phyloP scores from a whole-genome alignment of 2,113 vertebrate species.

The Stegostoma tigrinum region DNA sequence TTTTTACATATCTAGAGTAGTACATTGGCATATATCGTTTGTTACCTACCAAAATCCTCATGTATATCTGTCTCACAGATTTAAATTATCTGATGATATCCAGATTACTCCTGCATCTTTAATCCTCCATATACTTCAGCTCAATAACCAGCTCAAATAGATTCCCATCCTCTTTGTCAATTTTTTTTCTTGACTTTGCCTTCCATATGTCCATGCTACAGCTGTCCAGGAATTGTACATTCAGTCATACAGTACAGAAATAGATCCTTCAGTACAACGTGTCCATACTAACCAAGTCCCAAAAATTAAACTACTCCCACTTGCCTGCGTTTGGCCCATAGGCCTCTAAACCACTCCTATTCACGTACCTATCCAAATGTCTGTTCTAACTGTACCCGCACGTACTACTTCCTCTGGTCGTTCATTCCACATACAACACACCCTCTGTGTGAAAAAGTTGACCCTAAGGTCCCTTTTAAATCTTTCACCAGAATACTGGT shows the following conservation, averaged over 20 bases:
- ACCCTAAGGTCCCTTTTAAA: too few relatives aligned
- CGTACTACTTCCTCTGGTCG: too few relatives aligned
- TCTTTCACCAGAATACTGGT: too few relatives aligned
- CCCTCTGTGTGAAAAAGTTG: too few relatives aligned
- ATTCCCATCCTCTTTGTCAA: neutral
- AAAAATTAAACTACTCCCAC: too few relatives aligned
- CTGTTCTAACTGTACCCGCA: too few relatives aligned
- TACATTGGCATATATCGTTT: neutral
- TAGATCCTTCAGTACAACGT: too few relatives aligned
- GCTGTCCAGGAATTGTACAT: neutral
- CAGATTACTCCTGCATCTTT: neutral
- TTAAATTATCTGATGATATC: neutral
- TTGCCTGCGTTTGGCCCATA: too few relatives aligned
- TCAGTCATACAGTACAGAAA: neutral
- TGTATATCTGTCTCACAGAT: neutral
- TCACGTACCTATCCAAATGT: too few relatives aligned
- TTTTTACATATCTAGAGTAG: neutral
- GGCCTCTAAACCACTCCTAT: too few relatives aligned
- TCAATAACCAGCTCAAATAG: neutral
- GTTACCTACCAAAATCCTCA: neutral
- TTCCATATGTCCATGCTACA: neutral
- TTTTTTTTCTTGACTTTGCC: neutral
- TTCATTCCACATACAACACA: too few relatives aligned
- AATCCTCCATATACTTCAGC: neutral
- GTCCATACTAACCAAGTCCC: too few relatives aligned